phyloP scores from a whole-genome alignment of 2,888 invertebrate genomes.

The Apodemia duryi region DNA sequence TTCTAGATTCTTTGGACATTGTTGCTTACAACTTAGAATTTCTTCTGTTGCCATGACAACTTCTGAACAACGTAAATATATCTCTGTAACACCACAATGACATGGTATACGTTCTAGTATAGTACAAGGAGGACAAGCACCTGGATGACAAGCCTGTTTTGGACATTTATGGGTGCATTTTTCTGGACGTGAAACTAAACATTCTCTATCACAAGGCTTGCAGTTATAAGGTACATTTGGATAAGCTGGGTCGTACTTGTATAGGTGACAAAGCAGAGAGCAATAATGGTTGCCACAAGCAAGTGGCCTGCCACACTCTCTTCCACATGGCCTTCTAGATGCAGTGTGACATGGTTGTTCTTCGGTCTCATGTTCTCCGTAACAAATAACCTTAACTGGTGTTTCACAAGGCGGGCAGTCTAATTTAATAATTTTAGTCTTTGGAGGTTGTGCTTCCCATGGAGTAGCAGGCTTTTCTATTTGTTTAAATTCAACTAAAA shows the following conservation, averaged over 20 bases:
- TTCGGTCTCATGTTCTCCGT: conserved; percentile 85
- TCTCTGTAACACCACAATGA: conserved; percentile 88
- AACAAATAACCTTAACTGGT: conserved; percentile 84
- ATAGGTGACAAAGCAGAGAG: conserved; percentile 83
- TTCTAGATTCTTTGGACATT: conserved; percentile 90
- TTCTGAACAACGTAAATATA: conserved; percentile 86
- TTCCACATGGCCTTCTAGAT: conserved; percentile 86
- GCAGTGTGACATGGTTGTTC: conserved; percentile 85
- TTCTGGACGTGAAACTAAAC: conserved; percentile 81
- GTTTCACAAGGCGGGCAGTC: conserved; percentile 87
- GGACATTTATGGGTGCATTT: conserved; percentile 88
- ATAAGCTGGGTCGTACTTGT: conserved; percentile 43
- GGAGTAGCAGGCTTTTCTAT: conserved; percentile 81
- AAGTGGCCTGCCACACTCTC: conserved; percentile 85
- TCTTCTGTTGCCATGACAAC: conserved; percentile 76
- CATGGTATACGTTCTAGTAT: conserved; percentile 85
- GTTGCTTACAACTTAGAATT: conserved; percentile 86
- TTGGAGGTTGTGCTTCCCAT: conserved; percentile 80
- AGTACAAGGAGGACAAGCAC: conserved; percentile 87
- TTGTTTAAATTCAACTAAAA: conserved; percentile 81
- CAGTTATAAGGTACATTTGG: conserved; percentile 69
- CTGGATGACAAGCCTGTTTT: conserved; percentile 84
- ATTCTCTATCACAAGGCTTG: conserved; percentile 73
- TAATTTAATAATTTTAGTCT: conserved; percentile 70
- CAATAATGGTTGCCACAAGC: conserved; percentile 90